Base-by-base conservation (phyloP, 2,113 vertebrate genomes). In the Campylomormyrus tamandua region DNA sequence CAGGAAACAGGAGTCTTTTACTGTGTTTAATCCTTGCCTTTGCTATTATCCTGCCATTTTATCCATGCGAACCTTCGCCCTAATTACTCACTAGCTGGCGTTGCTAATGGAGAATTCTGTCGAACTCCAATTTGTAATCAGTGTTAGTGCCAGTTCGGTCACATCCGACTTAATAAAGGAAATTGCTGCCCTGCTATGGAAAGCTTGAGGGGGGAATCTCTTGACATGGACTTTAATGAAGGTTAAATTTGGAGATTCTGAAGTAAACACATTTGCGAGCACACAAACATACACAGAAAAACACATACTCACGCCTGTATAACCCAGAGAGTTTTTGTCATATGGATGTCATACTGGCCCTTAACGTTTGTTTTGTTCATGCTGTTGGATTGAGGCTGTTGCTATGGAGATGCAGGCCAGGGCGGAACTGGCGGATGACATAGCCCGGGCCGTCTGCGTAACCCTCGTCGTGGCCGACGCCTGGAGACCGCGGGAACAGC, bases 301-400 rank as follows among this genome's bases (percentile, higher is more conserved):
- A 62, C 24, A 87, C 52, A 62, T 2, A 52, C 27, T 58, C 83
- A 89, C 17, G 48, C 49, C 2, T 21, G n/a, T 3, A 83, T 10
- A 39, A 45, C 62, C 10, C 11, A 87, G 49, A 39, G 5, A 35
- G 53, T 2, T 56, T 58, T 5, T 50, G 48, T 90, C 31, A 70
- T 70, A 90, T 85, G 88, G 87, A 85, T 91, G 92, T 91, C 89
- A 90, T 80, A 93, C 89, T 90, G 90, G 93, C 91, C 91, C 90
- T 95, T 93, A 93, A 94, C 92, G 91, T 92, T 93, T 88, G 91
- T 93, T 95, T 94, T 93, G 93, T 93, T 93, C 90, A 66, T 92
- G 93, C 93, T 92, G 93, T 93, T 92, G 92, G 94, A 91, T 88
- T 87, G 89, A 92, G 93, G 88, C 89, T 86, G 95, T 96, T 94